phyloP scores from a whole-genome alignment of 2,797 vertebrate genomes.

The Rhodeus uyekii region DNA sequence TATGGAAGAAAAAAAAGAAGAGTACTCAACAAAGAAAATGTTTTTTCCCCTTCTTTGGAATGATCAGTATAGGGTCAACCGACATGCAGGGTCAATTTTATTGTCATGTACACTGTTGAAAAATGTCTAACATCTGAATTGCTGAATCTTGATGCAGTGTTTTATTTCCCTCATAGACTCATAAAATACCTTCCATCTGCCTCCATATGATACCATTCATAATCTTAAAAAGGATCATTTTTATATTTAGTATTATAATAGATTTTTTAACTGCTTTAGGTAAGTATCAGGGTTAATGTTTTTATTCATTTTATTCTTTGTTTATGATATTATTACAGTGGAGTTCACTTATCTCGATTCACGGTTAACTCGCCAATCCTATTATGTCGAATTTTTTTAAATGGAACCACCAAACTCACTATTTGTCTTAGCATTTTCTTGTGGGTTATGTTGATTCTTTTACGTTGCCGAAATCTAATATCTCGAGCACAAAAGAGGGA shows the following conservation, averaged over 20 bases:
- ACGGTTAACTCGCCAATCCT: no score
- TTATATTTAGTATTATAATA: neutral
- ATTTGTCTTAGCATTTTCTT: no score
- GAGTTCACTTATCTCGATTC: no score
- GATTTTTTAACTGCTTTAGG: neutral
- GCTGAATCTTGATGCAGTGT: neutral
- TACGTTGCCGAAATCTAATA: no score
- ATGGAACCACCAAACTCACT: no score
- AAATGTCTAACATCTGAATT: neutral
- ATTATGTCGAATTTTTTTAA: no score
- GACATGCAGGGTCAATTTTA: neutral
- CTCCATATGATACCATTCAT: conserved; percentile 1
- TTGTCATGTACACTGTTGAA: neutral
- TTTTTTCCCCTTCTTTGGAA: no score
- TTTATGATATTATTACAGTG: neutral
- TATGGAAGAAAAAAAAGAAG: neutral
- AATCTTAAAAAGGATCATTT: no score
- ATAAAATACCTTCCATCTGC: neutral
- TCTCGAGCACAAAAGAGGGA: no score
- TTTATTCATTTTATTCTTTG: neutral
- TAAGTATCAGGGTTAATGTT: neutral
- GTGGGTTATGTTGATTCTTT: no score
- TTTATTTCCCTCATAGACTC: neutral
- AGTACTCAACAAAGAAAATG: no score
- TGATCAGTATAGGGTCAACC: no score